A percentile compares a stretch with the other conserved stretches of the same genome.
phyloP scores from a whole-genome alignment of 2,113 vertebrate genomes.

The Lutjanus erythropterus region DNA sequence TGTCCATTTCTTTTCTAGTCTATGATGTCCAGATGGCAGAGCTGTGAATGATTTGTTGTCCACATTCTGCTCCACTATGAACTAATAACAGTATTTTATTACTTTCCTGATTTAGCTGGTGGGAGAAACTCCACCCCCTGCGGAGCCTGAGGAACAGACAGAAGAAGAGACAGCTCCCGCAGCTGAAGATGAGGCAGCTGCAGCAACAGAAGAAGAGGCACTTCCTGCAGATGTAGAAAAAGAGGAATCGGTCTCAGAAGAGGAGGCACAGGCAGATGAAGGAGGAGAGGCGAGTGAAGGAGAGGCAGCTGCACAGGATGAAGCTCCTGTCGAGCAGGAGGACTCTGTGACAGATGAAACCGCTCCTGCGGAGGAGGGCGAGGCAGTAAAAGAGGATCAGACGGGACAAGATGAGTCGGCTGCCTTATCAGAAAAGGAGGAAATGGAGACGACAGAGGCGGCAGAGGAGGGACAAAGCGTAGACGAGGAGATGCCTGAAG shows the following conservation, averaged over 20 bases:
- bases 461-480: not conserved
- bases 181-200: constrained; percentile 17
- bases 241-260: not conserved
- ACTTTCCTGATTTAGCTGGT: constrained; percentile 37
- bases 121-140: constrained; percentile 13
- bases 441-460: not conserved
- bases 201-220: constrained; percentile 14
- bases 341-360: constrained; percentile 19
- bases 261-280: constrained; percentile 2
- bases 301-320: constrained; percentile 33
- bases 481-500: constrained; percentile 14
- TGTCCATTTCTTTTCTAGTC: too few relatives aligned
- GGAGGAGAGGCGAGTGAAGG: not conserved
- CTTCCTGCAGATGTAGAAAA: not conserved
- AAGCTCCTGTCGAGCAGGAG: constrained; percentile 35
- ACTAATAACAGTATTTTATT: constrained; percentile 10
- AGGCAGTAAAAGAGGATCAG: constrained; percentile 30
- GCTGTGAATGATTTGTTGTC: not conserved
- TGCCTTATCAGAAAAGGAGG: constrained; percentile 25
- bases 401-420: constrained; percentile 1
- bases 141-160: constrained; percentile 12
- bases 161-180: constrained; percentile 21
- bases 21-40: not conserved
- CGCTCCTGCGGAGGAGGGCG: constrained; percentile 33
- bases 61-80: not conserved